Evolutionary conservation across 2,888 invertebrate species (phyloP).

Genomic region (Amitus sp.): DNA sequence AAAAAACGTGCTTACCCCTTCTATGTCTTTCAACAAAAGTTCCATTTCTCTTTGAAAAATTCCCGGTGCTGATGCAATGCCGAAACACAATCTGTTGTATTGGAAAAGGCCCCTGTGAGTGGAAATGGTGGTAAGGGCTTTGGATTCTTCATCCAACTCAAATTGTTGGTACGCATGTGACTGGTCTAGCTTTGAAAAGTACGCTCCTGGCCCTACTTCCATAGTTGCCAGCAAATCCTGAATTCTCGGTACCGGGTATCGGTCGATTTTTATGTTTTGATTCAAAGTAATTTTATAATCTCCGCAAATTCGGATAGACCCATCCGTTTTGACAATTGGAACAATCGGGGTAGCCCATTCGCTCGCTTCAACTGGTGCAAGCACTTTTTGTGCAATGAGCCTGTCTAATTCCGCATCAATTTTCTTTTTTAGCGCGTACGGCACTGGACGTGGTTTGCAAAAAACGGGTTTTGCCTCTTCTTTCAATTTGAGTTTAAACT

Average conservation of each 20-base stretch:
- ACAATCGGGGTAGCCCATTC: conserved; percentile 56
- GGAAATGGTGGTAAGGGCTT: conserved; percentile 45
- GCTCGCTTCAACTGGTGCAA: conserved; percentile 39
- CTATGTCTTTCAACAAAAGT: conserved; percentile 50
- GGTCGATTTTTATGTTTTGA: conserved; percentile 40
- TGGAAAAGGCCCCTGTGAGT: conserved; percentile 56
- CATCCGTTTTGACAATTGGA: conserved; percentile 53
- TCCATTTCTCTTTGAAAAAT: conserved; percentile 52
- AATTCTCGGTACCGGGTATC: conserved; percentile 40
- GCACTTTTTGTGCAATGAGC: conserved; percentile 33
- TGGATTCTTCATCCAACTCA: conserved; percentile 46
- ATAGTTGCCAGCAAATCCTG: conserved; percentile 31
- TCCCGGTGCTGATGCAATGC: conserved; percentile 42
- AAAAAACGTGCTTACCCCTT: conserved; percentile 54
- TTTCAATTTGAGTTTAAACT: conserved; percentile 28
- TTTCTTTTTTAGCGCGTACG: conserved; percentile 42
- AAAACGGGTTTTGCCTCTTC: conserved; percentile 25
- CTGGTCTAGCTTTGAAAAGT: conserved; percentile 49
- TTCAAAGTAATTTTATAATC: conserved; percentile 56
- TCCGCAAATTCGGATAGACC: conserved; percentile 51
- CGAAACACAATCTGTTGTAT: conserved; percentile 43
- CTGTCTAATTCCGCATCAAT: conserved; percentile 43
- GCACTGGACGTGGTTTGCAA: conserved; percentile 42
- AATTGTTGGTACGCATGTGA: conserved; percentile 56
- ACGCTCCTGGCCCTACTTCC: conserved; percentile 28